Percentiles rank a stretch among this genome's conserved stretches.
phyloP scores from a whole-genome alignment of 1,140 invertebrate species.

The Ceratitis capitata region DNA sequence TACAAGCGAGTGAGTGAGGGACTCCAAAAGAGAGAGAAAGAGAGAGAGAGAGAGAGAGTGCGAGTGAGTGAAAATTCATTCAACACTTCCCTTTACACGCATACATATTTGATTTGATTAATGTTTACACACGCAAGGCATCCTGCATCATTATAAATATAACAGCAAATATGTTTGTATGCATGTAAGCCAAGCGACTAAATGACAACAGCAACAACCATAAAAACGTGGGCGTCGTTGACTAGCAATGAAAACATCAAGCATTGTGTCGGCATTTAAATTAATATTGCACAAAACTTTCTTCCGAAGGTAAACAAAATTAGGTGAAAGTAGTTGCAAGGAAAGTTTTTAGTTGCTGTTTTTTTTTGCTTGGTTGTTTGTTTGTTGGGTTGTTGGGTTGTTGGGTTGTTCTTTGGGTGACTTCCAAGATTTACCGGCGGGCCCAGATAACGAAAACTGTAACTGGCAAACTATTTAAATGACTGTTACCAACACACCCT shows the following conservation, averaged over 20 bases:
- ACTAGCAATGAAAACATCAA: not conserved
- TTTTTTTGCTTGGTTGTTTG: no score
- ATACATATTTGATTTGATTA: constrained; percentile 33
- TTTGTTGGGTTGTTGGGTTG: no score
- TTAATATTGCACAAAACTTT: constrained; percentile 35
- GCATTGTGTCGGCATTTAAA: constrained; percentile 33
- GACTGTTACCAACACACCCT: no score
- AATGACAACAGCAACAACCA: not conserved
- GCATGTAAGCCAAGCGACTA: not conserved
- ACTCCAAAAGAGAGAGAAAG: no score
- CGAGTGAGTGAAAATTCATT: not conserved
- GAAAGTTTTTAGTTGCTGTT: constrained; percentile 9
- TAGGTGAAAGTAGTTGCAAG: constrained; percentile 18
- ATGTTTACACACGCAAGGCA: constrained; percentile 16
- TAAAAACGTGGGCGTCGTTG: not conserved
- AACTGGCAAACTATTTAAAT: not conserved
- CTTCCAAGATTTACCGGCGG: constrained; percentile 12
- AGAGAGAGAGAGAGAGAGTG: no score
- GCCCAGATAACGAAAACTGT: constrained; percentile 7
- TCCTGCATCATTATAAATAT: not conserved
- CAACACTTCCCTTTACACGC: not conserved
- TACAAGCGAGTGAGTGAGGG: not conserved
- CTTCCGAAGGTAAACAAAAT: constrained; percentile 26
- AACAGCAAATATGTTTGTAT: no score
- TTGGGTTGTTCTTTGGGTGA: not conserved